Base-by-base conservation (phyloP, 2,888 invertebrate genomes). In the Plebejus anna region DNA sequence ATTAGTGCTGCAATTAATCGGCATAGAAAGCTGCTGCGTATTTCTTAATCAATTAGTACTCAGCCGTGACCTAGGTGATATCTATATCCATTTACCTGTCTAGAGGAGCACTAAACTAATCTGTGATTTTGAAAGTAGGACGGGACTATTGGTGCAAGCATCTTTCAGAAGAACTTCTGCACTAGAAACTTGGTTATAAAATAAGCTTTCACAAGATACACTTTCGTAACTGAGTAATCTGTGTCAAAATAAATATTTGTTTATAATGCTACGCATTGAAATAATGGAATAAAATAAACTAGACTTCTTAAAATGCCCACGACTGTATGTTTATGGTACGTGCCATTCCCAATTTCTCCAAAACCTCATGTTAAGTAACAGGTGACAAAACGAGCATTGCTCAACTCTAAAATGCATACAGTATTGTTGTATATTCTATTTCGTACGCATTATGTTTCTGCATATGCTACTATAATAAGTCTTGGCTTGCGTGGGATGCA, bases 51-150 rank as follows among this genome's bases (percentile, higher is more conserved):
- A 76, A 76, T 73, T 76, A 80, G 76, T 76, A 79, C 79, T 82
- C 81, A 84, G 82, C 82, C 82, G 83, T 81, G 81, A 79, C 78
- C 80, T 66, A 80, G 78, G 79, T 77, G 75, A 83, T 85, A 85
- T 85, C 84, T 82, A 77, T 81, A 80, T 80, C 83, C 83, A 86
- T 86, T 87, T 87, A 87, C 88, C 86, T 85, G 83, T 81, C 83
- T 83, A 88, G 86, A 89, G 86, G 87, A 85, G 77, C 76, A 79
- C 77, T 81, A 80, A 82, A 81, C 83, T 89, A 87, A 88, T 87
- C 88, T 86, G 86, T 87, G 85, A 87, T 86, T 81, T 55, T 77
- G 78, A 82, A 82, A 83, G 83, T 89, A 87, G 88, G 82, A 79
- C 79, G 75, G 59, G 51, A 47, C 80, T 82, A 81, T 81, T 82